Evolutionary conservation across 2,113 vertebrate species (phyloP).

Genomic region (Forbesichthys papilliferus): DNA sequence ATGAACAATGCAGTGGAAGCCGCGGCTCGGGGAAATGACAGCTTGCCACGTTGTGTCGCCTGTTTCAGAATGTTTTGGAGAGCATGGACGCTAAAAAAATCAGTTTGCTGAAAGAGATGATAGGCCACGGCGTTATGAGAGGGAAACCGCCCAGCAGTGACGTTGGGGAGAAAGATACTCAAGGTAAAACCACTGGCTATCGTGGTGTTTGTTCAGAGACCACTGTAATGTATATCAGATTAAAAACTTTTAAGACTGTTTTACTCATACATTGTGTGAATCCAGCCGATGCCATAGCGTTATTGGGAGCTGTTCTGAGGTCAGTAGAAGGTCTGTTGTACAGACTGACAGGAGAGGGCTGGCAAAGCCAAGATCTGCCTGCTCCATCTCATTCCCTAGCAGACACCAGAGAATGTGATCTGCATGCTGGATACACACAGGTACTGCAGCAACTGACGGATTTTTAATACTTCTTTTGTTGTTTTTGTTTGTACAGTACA

Average conservation of each 20-base stretch:
- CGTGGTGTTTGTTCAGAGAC: background rate
- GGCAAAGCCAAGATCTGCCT: slow-evolving; percentile 53
- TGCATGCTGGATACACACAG: slow-evolving; percentile 40
- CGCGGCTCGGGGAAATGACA: background rate
- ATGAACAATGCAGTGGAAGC: background rate
- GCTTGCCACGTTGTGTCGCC: background rate
- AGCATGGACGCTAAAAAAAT: slow-evolving; percentile 66
- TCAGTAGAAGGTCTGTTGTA: slow-evolving; percentile 67
- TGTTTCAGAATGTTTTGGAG: slow-evolving; percentile 78
- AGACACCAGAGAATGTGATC: slow-evolving; percentile 55
- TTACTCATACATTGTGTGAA: slow-evolving; percentile 8
- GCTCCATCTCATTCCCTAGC: slow-evolving; percentile 27
- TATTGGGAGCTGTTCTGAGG: slow-evolving; percentile 68
- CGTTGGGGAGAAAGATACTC: slow-evolving; percentile 26
- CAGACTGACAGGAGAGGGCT: slow-evolving; percentile 56
- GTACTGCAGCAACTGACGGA: background rate
- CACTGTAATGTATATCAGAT: no score
- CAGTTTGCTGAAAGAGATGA: slow-evolving; percentile 56
- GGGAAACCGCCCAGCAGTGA: slow-evolving; percentile 35
- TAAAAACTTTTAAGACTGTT: background rate
- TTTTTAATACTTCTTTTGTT: no score
- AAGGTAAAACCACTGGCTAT: slow-evolving; percentile 47
- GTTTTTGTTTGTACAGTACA: background rate
- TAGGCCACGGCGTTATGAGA: slow-evolving; percentile 43
- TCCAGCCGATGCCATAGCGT: slow-evolving; percentile 51